Evolutionary conservation across 2,888 invertebrate species (phyloP).

Genomic region (Neuroscelio doddi): DNA sequence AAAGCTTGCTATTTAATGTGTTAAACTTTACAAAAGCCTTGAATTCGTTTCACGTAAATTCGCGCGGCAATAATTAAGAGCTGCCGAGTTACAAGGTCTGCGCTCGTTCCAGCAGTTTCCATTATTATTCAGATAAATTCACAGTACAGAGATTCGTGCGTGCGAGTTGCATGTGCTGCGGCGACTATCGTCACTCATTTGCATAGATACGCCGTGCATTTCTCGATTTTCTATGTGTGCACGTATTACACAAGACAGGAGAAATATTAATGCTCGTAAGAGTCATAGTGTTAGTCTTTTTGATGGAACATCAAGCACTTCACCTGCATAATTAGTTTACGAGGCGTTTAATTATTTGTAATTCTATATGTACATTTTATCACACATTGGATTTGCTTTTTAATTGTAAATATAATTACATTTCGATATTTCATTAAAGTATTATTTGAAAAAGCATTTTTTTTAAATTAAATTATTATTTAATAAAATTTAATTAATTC

Average conservation of each 20-base stretch:
- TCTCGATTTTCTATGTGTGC: constrained; percentile 1
- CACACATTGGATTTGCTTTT: background rate
- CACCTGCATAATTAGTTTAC: background rate
- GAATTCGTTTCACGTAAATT: constrained; percentile 6
- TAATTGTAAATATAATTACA: background rate
- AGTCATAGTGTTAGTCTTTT: background rate
- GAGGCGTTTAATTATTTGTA: constrained; percentile 1
- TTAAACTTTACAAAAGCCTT: constrained; percentile 9
- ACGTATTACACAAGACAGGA: background rate
- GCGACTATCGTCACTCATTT: constrained; percentile 17
- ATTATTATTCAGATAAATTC: constrained; percentile 16
- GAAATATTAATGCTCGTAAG: constrained; percentile 12
- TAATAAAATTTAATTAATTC: too few relatives aligned
- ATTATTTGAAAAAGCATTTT: too few relatives aligned
- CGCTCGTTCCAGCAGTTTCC: constrained; percentile 4
- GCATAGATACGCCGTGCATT: constrained; percentile 10
- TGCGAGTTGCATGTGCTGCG: constrained; percentile 13
- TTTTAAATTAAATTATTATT: too few relatives aligned
- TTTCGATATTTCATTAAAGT: too few relatives aligned
- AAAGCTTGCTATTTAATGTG: constrained; percentile 1
- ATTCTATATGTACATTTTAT: background rate
- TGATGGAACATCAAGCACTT: background rate
- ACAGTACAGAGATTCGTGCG: constrained; percentile 11
- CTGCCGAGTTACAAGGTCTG: constrained; percentile 8
- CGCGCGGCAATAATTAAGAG: constrained; percentile 11